Evolutionary conservation across 2,113 vertebrate species (phyloP).

Genomic region (Morphnarchus princeps): DNA sequence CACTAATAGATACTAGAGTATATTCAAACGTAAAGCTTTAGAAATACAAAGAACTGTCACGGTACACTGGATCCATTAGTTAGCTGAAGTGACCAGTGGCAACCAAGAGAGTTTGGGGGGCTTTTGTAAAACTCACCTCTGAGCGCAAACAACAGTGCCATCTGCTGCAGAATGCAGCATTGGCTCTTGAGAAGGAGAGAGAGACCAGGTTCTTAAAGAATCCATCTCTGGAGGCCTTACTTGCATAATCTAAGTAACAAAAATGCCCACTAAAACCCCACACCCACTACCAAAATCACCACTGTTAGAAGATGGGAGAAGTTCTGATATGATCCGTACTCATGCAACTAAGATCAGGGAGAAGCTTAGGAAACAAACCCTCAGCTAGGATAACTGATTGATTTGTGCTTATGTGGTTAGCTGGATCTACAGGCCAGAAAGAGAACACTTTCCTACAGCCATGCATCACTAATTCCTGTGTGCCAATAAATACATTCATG

Average conservation of each 20-base stretch:
- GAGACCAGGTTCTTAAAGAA: background rate
- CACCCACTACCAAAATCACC: background rate
- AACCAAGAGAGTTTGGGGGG: background rate
- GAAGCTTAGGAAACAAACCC: background rate
- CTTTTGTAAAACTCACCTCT: background rate
- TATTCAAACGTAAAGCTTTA: background rate
- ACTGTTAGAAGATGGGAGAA: background rate
- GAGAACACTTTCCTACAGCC: background rate
- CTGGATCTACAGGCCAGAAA: background rate
- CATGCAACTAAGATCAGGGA: background rate
- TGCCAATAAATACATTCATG: background rate
- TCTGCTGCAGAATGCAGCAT: background rate
- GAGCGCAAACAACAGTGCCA: constrained; percentile 27
- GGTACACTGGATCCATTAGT: background rate
- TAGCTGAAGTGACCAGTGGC: background rate
- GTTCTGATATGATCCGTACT: background rate
- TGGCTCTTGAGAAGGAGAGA: background rate
- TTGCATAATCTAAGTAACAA: background rate
- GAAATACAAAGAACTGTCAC: background rate
- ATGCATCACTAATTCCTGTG: no score
- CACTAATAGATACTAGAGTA: background rate
- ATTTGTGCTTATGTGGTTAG: background rate
- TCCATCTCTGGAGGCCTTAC: background rate
- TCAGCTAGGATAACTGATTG: background rate
- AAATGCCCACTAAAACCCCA: background rate